Conservation (phyloP, 1,140 invertebrate genomes). For the Pseudomyrmex dendroicus region DNA sequence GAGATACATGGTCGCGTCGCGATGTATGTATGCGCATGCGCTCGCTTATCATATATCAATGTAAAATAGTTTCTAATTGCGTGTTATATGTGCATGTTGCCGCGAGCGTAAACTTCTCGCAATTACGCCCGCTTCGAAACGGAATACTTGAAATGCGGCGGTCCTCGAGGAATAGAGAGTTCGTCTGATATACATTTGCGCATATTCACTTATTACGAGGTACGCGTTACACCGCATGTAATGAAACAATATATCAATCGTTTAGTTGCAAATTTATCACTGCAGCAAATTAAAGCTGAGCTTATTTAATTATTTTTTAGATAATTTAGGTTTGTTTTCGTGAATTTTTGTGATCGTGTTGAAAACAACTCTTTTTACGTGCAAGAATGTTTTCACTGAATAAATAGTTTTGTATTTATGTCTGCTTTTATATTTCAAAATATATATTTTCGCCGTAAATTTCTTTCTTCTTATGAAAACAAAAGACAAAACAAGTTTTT, state of each 20-base stretch:
- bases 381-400: not conserved
- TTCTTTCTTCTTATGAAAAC: no score
- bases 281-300: not conserved
- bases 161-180: constrained; percentile 28
- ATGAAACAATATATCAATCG: constrained; percentile 6
- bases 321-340: not conserved
- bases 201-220: not conserved
- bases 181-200: constrained; percentile 3
- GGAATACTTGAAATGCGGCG: constrained; percentile 24
- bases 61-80: constrained; percentile 42
- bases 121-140: not conserved
- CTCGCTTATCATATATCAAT: constrained; percentile 6
- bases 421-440: no score
- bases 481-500: no score
- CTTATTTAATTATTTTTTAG: constrained; percentile 10
- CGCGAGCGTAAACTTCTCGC: constrained; percentile 29
- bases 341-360: not conserved
- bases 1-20: not conserved
- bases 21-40: not conserved
- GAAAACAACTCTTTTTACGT: not conserved
- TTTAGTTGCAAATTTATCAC: not conserved
- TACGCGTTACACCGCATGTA: no score
- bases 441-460: no score
- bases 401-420: no score
- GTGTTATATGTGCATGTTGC: not conserved